These are phyloP conservation scores for Madoqua kirkii DNA, from an alignment of 2,113 vertebrate species.

Conservation along the genomic window DNA sequence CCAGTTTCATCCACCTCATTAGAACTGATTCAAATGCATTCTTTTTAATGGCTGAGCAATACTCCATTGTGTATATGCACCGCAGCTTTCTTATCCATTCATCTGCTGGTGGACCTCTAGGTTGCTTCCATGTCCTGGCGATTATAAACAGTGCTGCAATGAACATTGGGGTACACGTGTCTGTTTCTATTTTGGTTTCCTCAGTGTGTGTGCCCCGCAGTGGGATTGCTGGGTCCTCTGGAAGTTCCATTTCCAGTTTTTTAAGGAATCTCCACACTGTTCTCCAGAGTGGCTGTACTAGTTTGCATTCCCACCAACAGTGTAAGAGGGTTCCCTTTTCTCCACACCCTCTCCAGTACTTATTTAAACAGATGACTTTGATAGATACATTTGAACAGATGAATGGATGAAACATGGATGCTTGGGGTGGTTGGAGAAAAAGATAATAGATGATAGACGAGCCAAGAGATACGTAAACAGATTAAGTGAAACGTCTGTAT, in stretches of 20 bases:
- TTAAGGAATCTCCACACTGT: not conserved
- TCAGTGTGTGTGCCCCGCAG: fast-evolving
- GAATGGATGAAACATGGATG: not conserved
- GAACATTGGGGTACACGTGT: not conserved
- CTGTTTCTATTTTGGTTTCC: not conserved
- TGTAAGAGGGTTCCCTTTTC: not conserved
- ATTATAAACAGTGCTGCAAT: fast-evolving
- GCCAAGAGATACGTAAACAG: not conserved
- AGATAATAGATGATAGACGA: not conserved
- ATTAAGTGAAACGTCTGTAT: not conserved
- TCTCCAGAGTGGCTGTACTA: not conserved
- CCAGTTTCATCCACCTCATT: not conserved
- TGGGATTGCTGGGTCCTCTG: fast-evolving
- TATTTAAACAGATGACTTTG: not conserved
- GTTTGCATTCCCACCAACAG: not conserved
- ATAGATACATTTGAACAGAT: not conserved
- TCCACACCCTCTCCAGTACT: not conserved
- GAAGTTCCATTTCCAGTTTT: not conserved
- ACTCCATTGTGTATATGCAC: fast-evolving
- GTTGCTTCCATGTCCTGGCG: not conserved
- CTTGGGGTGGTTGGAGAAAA: not conserved
- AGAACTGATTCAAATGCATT: not conserved
- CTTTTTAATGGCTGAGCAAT: not conserved
- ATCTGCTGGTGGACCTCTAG: fast-evolving
- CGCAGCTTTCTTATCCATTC: not conserved